These are phyloP conservation scores for Bufotes viridis DNA, from an alignment of 2,797 vertebrate species.

Conservation along the genomic window DNA sequence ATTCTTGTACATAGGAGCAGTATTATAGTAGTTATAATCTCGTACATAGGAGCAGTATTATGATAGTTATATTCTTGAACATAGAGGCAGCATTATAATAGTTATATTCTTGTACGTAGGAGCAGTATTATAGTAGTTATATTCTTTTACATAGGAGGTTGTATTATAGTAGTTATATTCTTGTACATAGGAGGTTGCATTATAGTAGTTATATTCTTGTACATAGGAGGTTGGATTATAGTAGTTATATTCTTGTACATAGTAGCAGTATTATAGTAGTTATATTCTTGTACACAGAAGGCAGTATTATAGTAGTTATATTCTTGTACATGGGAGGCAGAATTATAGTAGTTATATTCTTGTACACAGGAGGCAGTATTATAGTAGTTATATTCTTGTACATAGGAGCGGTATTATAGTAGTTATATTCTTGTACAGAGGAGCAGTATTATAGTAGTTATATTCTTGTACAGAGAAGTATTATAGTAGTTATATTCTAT, in stretches of 20 bases:
- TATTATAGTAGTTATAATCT: conserved; percentile 8
- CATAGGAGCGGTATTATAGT: too few relatives aligned
- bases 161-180: conserved; percentile 8
- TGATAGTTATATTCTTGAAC: background rate
- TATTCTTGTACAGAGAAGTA: background rate
- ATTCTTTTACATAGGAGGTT: background rate
- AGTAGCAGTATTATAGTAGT: background rate
- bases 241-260: conserved; percentile 2
- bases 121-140: background rate
- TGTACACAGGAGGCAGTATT: background rate
- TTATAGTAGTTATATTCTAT: background rate
- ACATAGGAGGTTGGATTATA: background rate
- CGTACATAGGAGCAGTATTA: background rate
- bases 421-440: background rate
- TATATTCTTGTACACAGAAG: background rate
- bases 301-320: conserved; percentile 5
- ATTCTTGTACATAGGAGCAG: background rate
- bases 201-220: conserved; percentile 5
- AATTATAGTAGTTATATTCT: conserved; percentile 2
- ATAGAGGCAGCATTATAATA: background rate
- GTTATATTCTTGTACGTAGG: conserved; percentile 1
- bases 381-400: conserved; percentile 1
- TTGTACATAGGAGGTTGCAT: background rate
- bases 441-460: conserved; percentile 5
- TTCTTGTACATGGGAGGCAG: background rate